Base-by-base conservation (phyloP, 2,888 invertebrate genomes). In the Netelia inedita region DNA sequence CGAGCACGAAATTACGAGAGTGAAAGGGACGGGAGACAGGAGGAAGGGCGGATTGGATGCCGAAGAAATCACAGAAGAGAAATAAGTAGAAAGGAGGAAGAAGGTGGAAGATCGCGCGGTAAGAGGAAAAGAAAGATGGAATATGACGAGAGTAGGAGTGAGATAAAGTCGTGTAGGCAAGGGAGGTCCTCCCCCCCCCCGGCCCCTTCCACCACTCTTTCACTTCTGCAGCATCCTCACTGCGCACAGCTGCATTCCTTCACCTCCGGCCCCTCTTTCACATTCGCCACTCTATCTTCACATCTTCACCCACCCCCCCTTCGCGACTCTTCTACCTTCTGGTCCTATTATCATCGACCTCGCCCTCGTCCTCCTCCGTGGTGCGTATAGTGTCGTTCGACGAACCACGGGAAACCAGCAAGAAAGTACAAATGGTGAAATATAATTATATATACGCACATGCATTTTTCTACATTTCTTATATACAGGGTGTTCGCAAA, bases 201-300 rank as follows among this genome's bases (percentile, higher is more conserved):
- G n/a, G n/a, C n/a, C n/a, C n/a, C n/a, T n/a, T n/a, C n/a, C n/a
- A n/a, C n/a, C n/a, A n/a, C 53, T 53, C 53, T 16, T 53, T 53
- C n/a, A 53, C 14, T 53, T 16, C 66, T 66, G 65, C 65, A 65
- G 21, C 5, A 28, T 28, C 28, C 28, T 28, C 28, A 28, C 28
- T 5, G 28, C 61, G 57, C 75, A 63, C 71, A 66, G 55, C 74
- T 79, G 75, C 83, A 75, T 83, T 79, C 83, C 71, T 79, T 79
- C 46, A 74, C 75, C 83, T 83, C 68, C 65, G 69, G 28, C 71
- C 74, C 71, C 72, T 83, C 79, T 79, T 75, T 79, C 79, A 57
- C 74, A 46, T 69, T 65, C 41, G 46, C 79, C 61, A 53, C 65
- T 83, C 50, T 50, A 41, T 21, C 69, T 43, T 43, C 72, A 41